Base-by-base conservation (phyloP, 2,113 vertebrate species). In the Austrofundulus limnaeus region DNA sequence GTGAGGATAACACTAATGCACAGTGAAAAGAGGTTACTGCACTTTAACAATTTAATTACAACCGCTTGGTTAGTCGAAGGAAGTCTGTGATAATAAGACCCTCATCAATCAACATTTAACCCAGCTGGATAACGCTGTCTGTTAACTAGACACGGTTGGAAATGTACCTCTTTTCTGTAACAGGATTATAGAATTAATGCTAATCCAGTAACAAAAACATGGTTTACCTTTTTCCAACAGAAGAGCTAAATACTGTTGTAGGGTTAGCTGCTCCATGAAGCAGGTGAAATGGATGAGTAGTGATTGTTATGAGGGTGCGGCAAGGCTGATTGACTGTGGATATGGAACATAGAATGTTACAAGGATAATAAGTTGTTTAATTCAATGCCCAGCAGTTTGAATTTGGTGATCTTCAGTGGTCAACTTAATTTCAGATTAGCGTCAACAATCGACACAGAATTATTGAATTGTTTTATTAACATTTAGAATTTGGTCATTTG, bases 101-200 rank as follows among this genome's bases (percentile, higher is more conserved):
- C 5, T 7, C 43, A 17, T 66, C 28, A 0, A 79, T 77, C 66
- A 71, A 52, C n/a, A 10, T 66, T 70, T 71, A 61, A 69, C 65
- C 60, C 60, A 77, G 31, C 55, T 47, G 51, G 37, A 77, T 43
- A 43, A 45, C 45, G 61, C 43, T 65, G 28, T 42, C 24, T 25
- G 66, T 63, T 65, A 69, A 52, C 25, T 70, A 42, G 51, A 58
- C 59, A 45, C 38, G 60, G 76, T 53, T 48, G 61, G 59, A 55
- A 65, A 68, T 23, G 58, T 21, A 56, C 59, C 66, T 8, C 61
- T 67, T 76, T 28, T 48, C 43, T 54, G 41, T 61, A 60, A 77
- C 58, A 52, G 62, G 60, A 79, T 85, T 70, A 59, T 51, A 48
- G 60, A 56, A 82, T 73, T 75, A 70, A 28, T 66, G 38, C 14